These are phyloP conservation scores for Glareola pratincola DNA, from an alignment of 2,113 vertebrate species.

Conservation along the genomic window DNA sequence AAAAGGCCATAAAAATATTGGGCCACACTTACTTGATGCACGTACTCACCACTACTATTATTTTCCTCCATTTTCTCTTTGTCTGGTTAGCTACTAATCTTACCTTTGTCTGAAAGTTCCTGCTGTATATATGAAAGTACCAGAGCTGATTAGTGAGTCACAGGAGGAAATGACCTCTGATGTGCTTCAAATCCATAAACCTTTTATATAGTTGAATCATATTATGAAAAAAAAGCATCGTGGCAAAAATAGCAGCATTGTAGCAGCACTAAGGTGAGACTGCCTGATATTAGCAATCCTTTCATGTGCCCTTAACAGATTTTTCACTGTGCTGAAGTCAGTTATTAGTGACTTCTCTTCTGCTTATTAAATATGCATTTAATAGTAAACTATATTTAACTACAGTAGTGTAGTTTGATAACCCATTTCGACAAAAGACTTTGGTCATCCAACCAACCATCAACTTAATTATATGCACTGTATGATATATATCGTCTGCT, in stretches of 20 bases:
- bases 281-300: background rate
- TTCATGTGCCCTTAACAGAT: background rate
- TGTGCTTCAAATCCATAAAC: conserved; percentile 67
- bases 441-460: background rate
- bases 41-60: conserved; percentile 41
- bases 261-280: background rate
- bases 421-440: background rate
- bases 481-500: background rate
- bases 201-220: conserved; percentile 57
- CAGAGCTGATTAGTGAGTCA: conserved; percentile 63
- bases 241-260: conserved; percentile 47
- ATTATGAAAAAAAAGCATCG: background rate
- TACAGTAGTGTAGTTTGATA: background rate
- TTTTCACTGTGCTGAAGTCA: conserved; percentile 3
- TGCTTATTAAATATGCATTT: background rate
- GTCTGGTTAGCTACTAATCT: conserved; percentile 55
- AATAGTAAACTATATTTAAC: background rate
- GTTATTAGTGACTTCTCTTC: background rate
- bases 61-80: conserved; percentile 59
- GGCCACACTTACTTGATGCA: conserved; percentile 42
- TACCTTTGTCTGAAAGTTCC: conserved; percentile 45
- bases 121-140: conserved; percentile 52
- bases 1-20: conserved; percentile 64
- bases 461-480: background rate
- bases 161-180: conserved; percentile 66